A percentile compares a stretch with the other conserved stretches of the same genome.
Evolutionary conservation across 1,140 invertebrate genomes (phyloP).

Genomic region (Caenorhabditis tropicalis): DNA sequence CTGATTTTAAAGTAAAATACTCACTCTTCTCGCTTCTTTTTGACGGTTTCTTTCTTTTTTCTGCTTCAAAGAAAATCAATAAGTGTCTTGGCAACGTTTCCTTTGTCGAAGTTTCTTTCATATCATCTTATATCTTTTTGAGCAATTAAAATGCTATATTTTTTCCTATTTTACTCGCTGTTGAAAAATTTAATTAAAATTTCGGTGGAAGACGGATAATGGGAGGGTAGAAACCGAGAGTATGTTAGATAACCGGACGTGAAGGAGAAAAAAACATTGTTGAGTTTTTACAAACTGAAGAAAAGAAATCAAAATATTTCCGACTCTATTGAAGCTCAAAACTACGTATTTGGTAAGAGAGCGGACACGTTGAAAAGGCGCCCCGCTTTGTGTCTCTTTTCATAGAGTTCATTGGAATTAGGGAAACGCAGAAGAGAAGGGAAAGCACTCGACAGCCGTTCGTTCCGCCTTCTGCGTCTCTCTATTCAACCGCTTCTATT

Average conservation of each 20-base stretch:
- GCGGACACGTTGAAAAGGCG: constrained; percentile 28
- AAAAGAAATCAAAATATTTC: not conserved
- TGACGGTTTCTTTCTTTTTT: not conserved
- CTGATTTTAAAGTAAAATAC: not conserved
- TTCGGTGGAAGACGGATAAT: not conserved
- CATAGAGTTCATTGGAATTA: not conserved
- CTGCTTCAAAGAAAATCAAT: not conserved
- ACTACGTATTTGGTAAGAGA: not conserved
- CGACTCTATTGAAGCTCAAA: not conserved
- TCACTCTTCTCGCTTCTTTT: not conserved
- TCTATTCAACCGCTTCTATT: not conserved
- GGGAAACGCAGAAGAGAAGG: not conserved
- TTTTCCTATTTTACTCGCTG: not conserved
- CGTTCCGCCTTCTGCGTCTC: constrained; percentile 28
- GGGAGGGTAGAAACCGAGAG: not conserved
- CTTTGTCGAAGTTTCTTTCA: not conserved
- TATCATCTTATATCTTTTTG: not conserved
- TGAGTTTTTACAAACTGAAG: not conserved
- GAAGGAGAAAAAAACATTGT: not conserved
- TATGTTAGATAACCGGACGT: not conserved
- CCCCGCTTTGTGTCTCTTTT: not conserved
- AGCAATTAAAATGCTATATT: not conserved
- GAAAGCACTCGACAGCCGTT: constrained; percentile 40
- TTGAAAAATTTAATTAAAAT: not conserved
- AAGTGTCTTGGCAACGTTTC: not conserved